phyloP scores from a whole-genome alignment of 1,140 invertebrate species.

The Contarinia nasturtii region DNA sequence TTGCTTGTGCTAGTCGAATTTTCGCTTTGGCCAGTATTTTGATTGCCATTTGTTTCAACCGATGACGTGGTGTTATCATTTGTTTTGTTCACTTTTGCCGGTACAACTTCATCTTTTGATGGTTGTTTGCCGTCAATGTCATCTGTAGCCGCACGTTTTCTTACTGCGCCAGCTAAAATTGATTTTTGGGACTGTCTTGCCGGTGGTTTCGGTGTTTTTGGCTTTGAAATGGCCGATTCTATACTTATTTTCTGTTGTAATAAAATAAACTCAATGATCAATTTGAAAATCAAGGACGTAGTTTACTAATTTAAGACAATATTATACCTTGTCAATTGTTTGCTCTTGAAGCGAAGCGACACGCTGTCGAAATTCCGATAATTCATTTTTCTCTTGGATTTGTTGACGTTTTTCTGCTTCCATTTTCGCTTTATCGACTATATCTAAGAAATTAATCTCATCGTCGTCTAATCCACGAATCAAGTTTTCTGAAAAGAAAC shows the following conservation, averaged over 20 bases:
- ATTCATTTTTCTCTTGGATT: constrained; percentile 59
- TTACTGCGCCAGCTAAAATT: constrained; percentile 15
- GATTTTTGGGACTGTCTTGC: constrained; percentile 16
- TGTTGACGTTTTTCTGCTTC: constrained; percentile 63
- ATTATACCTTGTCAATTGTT: constrained; percentile 37
- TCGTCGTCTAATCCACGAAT: constrained; percentile 89
- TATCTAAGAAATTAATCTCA: constrained; percentile 81
- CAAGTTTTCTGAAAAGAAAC: constrained; percentile 59
- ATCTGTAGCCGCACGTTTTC: constrained; percentile 41
- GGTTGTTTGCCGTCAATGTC: constrained; percentile 23
- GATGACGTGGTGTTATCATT: background rate
- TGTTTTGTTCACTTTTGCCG: background rate
- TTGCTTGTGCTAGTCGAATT: constrained; percentile 14
- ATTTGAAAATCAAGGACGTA: background rate
- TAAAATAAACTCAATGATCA: background rate
- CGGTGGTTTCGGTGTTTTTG: constrained; percentile 7
- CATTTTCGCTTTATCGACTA: constrained; percentile 69
- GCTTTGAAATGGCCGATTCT: constrained; percentile 12
- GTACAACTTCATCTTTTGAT: constrained; percentile 1
- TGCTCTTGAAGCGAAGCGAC: constrained; percentile 64
- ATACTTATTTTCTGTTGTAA: constrained; percentile 17
- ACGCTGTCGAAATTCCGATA: constrained; percentile 60
- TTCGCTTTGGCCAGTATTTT: background rate
- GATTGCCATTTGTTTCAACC: background rate
- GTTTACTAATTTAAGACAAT: constrained; percentile 21